Conservation (phyloP, 2,113 vertebrate species). For the Hippocampus mohnikei region DNA sequence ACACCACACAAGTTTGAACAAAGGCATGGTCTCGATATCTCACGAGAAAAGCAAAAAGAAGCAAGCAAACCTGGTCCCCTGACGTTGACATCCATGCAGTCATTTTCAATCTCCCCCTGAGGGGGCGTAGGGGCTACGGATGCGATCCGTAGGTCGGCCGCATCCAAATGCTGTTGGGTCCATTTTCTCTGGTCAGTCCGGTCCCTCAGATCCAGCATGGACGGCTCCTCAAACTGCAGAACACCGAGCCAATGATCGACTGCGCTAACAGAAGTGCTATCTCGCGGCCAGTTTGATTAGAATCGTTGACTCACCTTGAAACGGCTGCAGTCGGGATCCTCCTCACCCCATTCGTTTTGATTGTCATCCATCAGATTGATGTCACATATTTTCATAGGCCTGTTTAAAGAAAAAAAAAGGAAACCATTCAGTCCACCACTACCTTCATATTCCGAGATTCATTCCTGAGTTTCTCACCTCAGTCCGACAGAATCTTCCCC, state of each 20-base stretch:
- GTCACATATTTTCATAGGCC: slow-evolving; percentile 88
- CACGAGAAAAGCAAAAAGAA: background rate
- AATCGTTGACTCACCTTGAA: slow-evolving; percentile 78
- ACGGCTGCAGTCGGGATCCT: slow-evolving; percentile 84
- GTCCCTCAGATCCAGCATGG: slow-evolving; percentile 76
- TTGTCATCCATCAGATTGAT: slow-evolving; percentile 92
- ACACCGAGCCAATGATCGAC: slow-evolving; percentile 4
- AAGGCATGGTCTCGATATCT: background rate
- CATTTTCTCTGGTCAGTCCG: slow-evolving; percentile 82
- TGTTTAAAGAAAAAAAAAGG: slow-evolving; percentile 47
- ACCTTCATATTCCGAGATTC: background rate
- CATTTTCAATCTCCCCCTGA: slow-evolving; percentile 89
- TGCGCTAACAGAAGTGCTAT: background rate
- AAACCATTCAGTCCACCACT: no score
- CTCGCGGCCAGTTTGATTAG: background rate
- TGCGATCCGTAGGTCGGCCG: slow-evolving; percentile 87
- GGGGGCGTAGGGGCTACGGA: slow-evolving; percentile 92
- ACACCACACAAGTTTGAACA: background rate
- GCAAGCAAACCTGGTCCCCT: slow-evolving; percentile 83
- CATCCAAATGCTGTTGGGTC: slow-evolving; percentile 80
- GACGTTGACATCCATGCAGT: slow-evolving; percentile 97
- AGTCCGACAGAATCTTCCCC: slow-evolving; percentile 97
- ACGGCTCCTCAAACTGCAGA: slow-evolving; percentile 76
- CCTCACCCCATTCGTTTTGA: slow-evolving; percentile 93
- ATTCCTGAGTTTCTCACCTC: slow-evolving; percentile 75